Evolutionary conservation across 2,888 invertebrate species (phyloP), one percentile per base, ranked within the genome.

Genomic region (Acanthosoma haemorrhoidale): DNA sequence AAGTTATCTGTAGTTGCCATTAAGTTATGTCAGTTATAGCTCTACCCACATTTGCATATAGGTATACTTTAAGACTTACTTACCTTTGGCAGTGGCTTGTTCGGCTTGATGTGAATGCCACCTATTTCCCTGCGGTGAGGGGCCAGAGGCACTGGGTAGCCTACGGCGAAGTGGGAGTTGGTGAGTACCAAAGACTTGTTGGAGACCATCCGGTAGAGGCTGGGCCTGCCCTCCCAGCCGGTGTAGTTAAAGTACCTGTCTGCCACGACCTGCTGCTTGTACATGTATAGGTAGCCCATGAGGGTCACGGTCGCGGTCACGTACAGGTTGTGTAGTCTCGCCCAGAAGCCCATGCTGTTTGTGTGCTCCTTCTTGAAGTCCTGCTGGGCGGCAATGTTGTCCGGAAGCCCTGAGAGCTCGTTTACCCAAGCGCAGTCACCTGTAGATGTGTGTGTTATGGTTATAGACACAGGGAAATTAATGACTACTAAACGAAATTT

Each of bases 131-230:
- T 70, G 29, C 71, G 70, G 79, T 91, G 91, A 0, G 92, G 90
- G 75, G 92, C 81, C 75, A 88, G 87, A 0, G 92, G 88, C 41
- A 90, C 83, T 0, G 91, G 87, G 77, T 91, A 91, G 0, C 68
- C 70, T 9, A 68, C 9, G 4, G 71, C 66, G 15, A 64, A 38
- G 64, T 75, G 73, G 36, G 71, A 70, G 16, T 75, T 75, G 13
- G 70, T 39, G 8, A 75, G 21, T 18, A 72, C 70, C 25, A 75
- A n/a, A 16, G 72, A 72, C 38, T 70, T 60, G 51, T 75, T 70
- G 29, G 68, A 63, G 0, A 68, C 32, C 74, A 75, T 68, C 36
- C 72, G 70, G 60, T 41, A 59, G 8, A 75, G 29, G 0, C 70
- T 39, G 4, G 74, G 73, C 38, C 72, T 39, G 1, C 21, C 34